Percentiles rank a stretch among this genome's conserved stretches.
Conservation (phyloP, 1,140 invertebrate genomes). For the Probaryconus sp. region DNA sequence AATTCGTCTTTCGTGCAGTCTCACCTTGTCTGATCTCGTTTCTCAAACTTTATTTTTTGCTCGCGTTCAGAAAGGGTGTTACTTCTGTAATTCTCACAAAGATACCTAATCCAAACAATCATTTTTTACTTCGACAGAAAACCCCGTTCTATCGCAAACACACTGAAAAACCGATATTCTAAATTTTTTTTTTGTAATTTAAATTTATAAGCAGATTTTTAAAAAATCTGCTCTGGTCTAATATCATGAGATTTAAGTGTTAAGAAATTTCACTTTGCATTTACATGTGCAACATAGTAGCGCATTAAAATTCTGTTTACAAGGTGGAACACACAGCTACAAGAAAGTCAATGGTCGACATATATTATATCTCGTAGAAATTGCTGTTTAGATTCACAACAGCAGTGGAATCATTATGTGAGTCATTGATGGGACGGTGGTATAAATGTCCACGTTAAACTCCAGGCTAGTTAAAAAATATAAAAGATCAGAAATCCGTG, state of each 20-base stretch:
- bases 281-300: conserved; percentile 62
- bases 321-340: conserved; percentile 50
- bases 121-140: conserved; percentile 40
- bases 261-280: conserved; percentile 42
- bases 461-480: conserved; percentile 47
- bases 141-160: conserved; percentile 1
- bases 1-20: conserved; percentile 51
- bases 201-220: no score
- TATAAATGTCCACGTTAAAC: conserved; percentile 58
- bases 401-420: conserved; percentile 54
- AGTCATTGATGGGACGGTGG: conserved; percentile 47
- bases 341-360: conserved; percentile 46
- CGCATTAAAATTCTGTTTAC: conserved; percentile 59
- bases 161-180: no score
- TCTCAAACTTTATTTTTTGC: conserved; percentile 31
- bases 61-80: conserved; percentile 25
- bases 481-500: conserved; percentile 48
- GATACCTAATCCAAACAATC: conserved; percentile 45
- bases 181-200: no score
- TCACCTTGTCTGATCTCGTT: conserved; percentile 60
- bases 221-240: no score
- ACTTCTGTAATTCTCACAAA: conserved; percentile 36
- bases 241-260: no score
- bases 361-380: conserved; percentile 57
- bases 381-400: conserved; percentile 43